Conservation (phyloP, 2,888 invertebrate species). For the Onthophagus sagittarius region DNA sequence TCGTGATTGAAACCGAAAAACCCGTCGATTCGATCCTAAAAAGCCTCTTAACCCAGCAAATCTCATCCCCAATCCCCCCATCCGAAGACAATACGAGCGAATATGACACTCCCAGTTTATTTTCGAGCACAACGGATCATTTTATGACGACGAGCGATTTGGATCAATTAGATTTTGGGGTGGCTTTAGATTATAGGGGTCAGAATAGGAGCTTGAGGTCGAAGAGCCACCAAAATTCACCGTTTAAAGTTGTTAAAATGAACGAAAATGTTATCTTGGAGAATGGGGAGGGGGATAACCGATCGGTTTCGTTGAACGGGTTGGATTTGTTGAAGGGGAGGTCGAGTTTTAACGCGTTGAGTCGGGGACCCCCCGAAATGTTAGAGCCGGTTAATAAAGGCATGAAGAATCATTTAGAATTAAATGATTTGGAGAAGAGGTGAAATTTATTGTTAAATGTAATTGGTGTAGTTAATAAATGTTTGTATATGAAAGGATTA, state of each 20-base stretch:
- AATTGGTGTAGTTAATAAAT: background rate
- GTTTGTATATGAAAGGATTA: too few relatives aligned
- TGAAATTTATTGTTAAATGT: slow-evolving; percentile 19
- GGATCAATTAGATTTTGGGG: slow-evolving; percentile 5
- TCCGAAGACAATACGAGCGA: slow-evolving; percentile 6
- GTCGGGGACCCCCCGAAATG: slow-evolving; percentile 17
- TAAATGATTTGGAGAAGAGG: slow-evolving; percentile 21
- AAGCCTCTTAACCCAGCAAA: slow-evolving; percentile 38
- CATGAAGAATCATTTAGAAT: slow-evolving; percentile 17
- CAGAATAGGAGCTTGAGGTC: slow-evolving; percentile 6
- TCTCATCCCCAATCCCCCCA: background rate
- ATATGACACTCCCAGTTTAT: slow-evolving; percentile 20
- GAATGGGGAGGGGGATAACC: slow-evolving; percentile 4
- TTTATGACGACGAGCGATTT: slow-evolving; percentile 20
- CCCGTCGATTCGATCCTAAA: slow-evolving; percentile 51
- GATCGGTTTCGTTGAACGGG: slow-evolving; percentile 19
- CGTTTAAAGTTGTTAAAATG: slow-evolving; percentile 17
- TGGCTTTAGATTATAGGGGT: background rate
- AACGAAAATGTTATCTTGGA: background rate
- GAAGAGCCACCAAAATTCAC: slow-evolving; percentile 20
- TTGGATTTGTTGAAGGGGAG: slow-evolving; percentile 20
- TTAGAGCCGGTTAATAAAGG: background rate
- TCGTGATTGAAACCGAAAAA: slow-evolving; percentile 52
- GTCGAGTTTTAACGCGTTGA: slow-evolving; percentile 19
- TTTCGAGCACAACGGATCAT: slow-evolving; percentile 17